Percentiles rank a stretch among this genome's conserved stretches.
These are phyloP conservation scores for Stigmatopora nigra DNA, from an alignment of 2,113 vertebrate genomes.

Conservation along the genomic window DNA sequence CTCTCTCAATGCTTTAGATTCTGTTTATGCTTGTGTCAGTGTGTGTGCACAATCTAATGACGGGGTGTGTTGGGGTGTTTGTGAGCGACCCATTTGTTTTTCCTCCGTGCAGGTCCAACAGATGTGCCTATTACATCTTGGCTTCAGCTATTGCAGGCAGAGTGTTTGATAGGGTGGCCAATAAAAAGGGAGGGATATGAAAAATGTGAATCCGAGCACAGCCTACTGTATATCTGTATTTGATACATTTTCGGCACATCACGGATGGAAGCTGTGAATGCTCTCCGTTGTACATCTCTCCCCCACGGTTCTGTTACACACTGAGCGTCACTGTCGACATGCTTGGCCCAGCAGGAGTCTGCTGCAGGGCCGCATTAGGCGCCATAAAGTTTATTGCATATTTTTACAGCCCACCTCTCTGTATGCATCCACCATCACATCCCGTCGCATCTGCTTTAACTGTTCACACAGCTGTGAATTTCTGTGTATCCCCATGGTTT, in stretches of 20 bases:
- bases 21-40: slow-evolving; percentile 23
- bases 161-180: slow-evolving; percentile 20
- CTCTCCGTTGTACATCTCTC: slow-evolving; percentile 59
- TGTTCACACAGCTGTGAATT: slow-evolving; percentile 67
- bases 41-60: slow-evolving; percentile 9
- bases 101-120: slow-evolving; percentile 23
- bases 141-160: slow-evolving; percentile 32
- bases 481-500: slow-evolving; percentile 62
- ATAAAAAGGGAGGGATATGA: slow-evolving; percentile 1
- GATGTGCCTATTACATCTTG: slow-evolving; percentile 19
- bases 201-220: slow-evolving; percentile 41
- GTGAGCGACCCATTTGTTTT: slow-evolving; percentile 17
- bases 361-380: slow-evolving; percentile 69
- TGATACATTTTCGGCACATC: slow-evolving; percentile 34
- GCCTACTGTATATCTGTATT: slow-evolving; percentile 35
- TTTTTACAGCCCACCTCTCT: slow-evolving; percentile 69
- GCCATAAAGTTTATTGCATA: slow-evolving; percentile 70
- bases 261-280: slow-evolving; percentile 53
- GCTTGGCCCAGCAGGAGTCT: slow-evolving; percentile 58
- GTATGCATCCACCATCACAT: slow-evolving; percentile 67
- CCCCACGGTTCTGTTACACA: slow-evolving; percentile 62
- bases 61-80: slow-evolving; percentile 1
- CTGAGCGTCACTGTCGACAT: slow-evolving; percentile 54
- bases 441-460: slow-evolving; percentile 67
- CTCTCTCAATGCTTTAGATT: slow-evolving; percentile 30